These are phyloP conservation scores for Priocnemis perturbator DNA, from an alignment of 2,888 invertebrate species.

Conservation along the genomic window DNA sequence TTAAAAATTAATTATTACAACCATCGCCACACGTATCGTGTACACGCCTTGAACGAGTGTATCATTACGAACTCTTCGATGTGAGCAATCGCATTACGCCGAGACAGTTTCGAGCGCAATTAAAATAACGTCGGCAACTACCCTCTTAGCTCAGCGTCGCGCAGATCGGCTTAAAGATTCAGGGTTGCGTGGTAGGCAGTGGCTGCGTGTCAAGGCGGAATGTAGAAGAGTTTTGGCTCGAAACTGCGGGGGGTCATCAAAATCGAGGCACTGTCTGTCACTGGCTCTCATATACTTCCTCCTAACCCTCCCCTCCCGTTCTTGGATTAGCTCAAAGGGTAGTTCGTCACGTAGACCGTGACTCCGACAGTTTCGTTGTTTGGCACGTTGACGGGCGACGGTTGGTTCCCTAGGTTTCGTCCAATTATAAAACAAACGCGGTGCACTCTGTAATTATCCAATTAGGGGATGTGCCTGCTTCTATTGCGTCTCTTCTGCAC, in stretches of 20 bases:
- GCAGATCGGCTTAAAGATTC: background rate
- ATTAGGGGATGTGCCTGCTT: slow-evolving; percentile 69
- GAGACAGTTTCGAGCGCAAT: no score
- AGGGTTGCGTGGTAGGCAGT: no score
- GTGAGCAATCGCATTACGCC: no score
- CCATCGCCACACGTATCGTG: no score
- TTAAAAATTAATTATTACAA: no score
- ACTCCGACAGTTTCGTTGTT: slow-evolving; percentile 72
- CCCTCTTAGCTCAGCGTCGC: no score
- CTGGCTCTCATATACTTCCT: no score
- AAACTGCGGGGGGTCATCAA: no score
- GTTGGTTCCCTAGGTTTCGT: slow-evolving; percentile 61
- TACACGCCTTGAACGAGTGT: no score
- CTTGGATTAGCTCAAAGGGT: slow-evolving; percentile 72
- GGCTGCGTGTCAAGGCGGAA: background rate
- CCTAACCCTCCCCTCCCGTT: slow-evolving; percentile 8
- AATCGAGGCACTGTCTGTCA: no score
- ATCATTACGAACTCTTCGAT: no score
- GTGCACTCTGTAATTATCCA: slow-evolving; percentile 74
- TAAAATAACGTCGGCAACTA: no score
- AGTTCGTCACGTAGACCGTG: slow-evolving; percentile 75
- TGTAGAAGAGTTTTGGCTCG: slow-evolving; percentile 7
- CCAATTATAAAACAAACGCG: slow-evolving; percentile 75
- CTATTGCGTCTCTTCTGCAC: slow-evolving; percentile 19
- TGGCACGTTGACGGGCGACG: slow-evolving; percentile 70